Base-by-base conservation (phyloP, 2,113 vertebrate genomes). In the Aptenodytes forsteri region DNA sequence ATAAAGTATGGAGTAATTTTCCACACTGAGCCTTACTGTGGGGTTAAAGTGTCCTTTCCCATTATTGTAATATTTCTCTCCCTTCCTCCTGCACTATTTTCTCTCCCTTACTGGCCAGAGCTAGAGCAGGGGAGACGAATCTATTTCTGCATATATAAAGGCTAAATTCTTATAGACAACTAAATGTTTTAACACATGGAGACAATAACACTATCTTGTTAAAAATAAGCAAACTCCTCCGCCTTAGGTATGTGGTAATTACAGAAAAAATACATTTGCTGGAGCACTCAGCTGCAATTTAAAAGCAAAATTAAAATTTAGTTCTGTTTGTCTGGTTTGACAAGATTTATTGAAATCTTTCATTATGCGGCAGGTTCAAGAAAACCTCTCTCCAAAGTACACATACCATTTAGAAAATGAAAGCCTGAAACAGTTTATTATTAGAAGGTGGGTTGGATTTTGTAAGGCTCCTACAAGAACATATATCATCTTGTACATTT, bases 361-460 rank as follows among this genome's bases (percentile, higher is more conserved):
- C 95, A 97, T 97, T 93, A 93, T 17, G 82, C 40, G 0, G 93
- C 96, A 84, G 89, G 89, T 93, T 93, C 69, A 58, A 89, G 97
- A 84, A 75, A 96, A 58, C 83, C 83, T 94, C 85, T 92, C 72
- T 79, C 77, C 95, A 83, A 91, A 97, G 95, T 16, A 87, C 92
- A 93, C 84, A 40, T 38, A 34, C 90, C 76, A 85, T 97, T 96
- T 91, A 91, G 93, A 46, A 97, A 93, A 97, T 93, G 93, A 97
- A 91, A 93, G 96, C 93, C 82, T 91, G 84, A 34, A 81, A 66
- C 65, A 64, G 95, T 82, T 87, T 95, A 79, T 97, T 95, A 93
- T 93, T 91, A 82, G 96, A 81, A 92, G 91, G 81, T 72, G 87
- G 95, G 87, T 40, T 91, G 93, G 87, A 14, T 52, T 84, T 61